Evolutionary conservation across 2,888 invertebrate genomes (phyloP), one percentile per base, ranked within the genome.

Genomic region (Acleris literana): DNA sequence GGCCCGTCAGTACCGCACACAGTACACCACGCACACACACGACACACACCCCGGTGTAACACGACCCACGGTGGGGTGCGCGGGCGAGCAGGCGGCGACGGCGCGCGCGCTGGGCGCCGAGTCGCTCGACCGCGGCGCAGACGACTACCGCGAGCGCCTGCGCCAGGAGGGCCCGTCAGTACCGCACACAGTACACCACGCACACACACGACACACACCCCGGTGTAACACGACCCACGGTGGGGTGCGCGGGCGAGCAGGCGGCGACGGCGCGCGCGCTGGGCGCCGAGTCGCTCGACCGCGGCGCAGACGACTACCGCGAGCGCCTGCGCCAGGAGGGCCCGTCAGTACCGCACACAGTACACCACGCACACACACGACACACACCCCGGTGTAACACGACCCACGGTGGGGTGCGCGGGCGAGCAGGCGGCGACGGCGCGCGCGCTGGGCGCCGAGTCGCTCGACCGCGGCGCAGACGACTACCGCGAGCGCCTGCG

Each of bases 231-330:
- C 22, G 22, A 22, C 22, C 22, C 20, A 20, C 20, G 51, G 94
- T 95, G 13, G 96, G 97, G 0, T 97, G 97, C 81, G 94, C 95
- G 61, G 91, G 93, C 49, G 95, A 96, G 86, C 96, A 96, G 46
- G 83, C 94, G 20, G 88, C 93, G 60, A 79, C 95, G 55, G 94
- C 97, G 9, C 83, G 88, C 70, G 86, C 92, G 66, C 85, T 97
- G 52, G 96, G 96, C 18, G 96, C 96, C 0, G 94, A 95, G 69
- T 95, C 96, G 22, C 93, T 97, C 65, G 97, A 98, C 91, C 98
- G 98, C 74, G 94, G 93, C 74, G 92, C 72, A 88, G 83, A 93
- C 16, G 93, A 94, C 72, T 95, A 94, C 72, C 92, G 93, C 68
- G 84, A 89, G 46, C 88, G 92, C 72, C 89, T 98, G 20, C 88